Evolutionary conservation across 2,888 invertebrate species (phyloP), one percentile per base, ranked within the genome.

Genomic region (Amitus sp.): DNA sequence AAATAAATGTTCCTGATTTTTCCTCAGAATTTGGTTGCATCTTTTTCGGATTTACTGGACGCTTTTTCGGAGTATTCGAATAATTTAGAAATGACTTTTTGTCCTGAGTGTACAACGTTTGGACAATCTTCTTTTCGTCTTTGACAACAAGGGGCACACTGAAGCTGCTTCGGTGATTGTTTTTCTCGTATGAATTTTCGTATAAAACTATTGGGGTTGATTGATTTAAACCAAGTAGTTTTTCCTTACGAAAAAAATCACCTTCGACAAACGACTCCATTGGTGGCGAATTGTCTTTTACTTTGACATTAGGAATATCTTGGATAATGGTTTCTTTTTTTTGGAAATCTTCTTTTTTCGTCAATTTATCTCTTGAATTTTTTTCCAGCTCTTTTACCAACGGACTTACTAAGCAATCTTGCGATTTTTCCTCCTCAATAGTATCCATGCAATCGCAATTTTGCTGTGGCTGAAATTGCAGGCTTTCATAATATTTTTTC

Each of bases 381-480:
- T n/a, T n/a, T n/a, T n/a, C n/a, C n/a, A n/a, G n/a, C n/a, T n/a
- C n/a, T n/a, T n/a, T n/a, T n/a, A n/a, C n/a, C n/a, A n/a, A n/a
- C n/a, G n/a, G 23, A 23, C 23, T 23, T 7, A 7, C 23, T 15
- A 15, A 37, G 4, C 12, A 15, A 15, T 37, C 37, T 7, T 12
- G 15, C 13, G 37, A 9, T 37, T 37, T 37, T 37, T 37, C 37
- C 7, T 37, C 37, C 5, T 37, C 15, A 4, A 37, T 37, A 2
- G 37, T 37, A 12, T 15, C 12, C 37, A 37, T 37, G 37, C 37
- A 37, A 37, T 37, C 37, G 37, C 37, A 37, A 15, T 9, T 9
- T 37, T 15, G 37, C 4, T 37, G 37, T 13, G 12, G 13, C 13
- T 15, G 5, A 15, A 37, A 37, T 15, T 37, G 37, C 37, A 37